phyloP scores from a whole-genome alignment of 2,888 invertebrate species.

The Thereva unica region DNA sequence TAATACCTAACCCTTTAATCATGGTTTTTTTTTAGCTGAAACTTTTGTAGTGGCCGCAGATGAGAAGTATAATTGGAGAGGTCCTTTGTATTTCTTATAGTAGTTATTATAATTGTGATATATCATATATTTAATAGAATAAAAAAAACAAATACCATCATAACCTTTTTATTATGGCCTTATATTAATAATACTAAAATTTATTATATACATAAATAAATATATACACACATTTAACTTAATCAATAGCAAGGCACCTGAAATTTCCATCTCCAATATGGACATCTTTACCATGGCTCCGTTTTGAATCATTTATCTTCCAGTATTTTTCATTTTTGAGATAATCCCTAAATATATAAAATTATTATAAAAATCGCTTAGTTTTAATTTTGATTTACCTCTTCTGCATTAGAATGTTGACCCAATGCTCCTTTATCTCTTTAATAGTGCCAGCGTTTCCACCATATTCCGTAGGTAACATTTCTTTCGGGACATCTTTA shows the following conservation, averaged over 20 bases:
- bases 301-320: conserved; percentile 58
- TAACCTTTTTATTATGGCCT: no score
- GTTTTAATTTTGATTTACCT: conserved; percentile 60
- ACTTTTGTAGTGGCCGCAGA: no score
- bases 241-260: conserved; percentile 17
- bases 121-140: no score
- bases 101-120: no score
- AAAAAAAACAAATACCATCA: no score
- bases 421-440: conserved; percentile 66
- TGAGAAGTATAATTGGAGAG: no score
- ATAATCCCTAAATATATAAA: conserved; percentile 59
- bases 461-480: conserved; percentile 71
- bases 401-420: conserved; percentile 64
- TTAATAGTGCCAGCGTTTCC: conserved; percentile 66
- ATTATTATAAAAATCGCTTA: neutral
- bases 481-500: conserved; percentile 66
- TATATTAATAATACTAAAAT: no score
- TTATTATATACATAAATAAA: no score
- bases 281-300: neutral
- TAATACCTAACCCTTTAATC: no score
- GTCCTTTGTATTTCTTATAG: no score
- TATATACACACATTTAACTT: neutral
- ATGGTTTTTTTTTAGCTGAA: no score
- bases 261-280: conserved; percentile 11
- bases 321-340: conserved; percentile 61